Base-by-base conservation (phyloP, 2,113 vertebrate genomes). In the Malurus alboscapulatus region DNA sequence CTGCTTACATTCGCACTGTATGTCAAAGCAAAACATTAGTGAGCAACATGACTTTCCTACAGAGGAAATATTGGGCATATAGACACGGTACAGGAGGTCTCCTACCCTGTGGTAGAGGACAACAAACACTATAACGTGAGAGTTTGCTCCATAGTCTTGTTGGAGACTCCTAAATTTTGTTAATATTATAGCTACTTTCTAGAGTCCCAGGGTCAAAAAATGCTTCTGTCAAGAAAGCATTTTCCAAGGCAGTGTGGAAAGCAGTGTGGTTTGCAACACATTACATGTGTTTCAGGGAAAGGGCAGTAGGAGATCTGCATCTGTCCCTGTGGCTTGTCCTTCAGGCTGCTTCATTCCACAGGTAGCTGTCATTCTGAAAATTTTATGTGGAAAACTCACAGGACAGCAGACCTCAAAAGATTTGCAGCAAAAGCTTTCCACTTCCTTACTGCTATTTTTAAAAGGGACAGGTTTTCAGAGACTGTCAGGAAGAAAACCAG, bases 231-330 rank as follows among this genome's bases (percentile, higher is more conserved):
- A 76, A 40, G 61, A 78, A 44, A 42, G 12, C 2, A 3, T 30
- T 29, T 93, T 84, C 36, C 14, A 68, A 34, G 34, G 30, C n/a
- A 36, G 9, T 4, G 10, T 61, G 42, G 38, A 88, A 88, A 88
- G 38, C 0, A 0, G 14, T 36, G 30, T 4, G 0, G 13, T 62
- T 73, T 76, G 54, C 47, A 93, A 17, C 12, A 7, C 0, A 0
- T 50, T 3, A 0, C 13, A 16, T 7, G 8, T 48, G 7, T 57
- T 68, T 78, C 69, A 75, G 34, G 66, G 62, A 72, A 76, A 75
- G 71, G 12, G 53, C 15, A 0, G 2, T 21, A 68, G 36, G 12
- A 74, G 17, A 53, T 20, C 32, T 16, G 2, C 1, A 0, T 44
- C 11, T 53, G 30, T 45, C 44, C 21, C 51, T 84, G 38, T 20